These are phyloP conservation scores for Yponomeuta evonymella DNA, from an alignment of 2,888 invertebrate species.

Conservation along the genomic window DNA sequence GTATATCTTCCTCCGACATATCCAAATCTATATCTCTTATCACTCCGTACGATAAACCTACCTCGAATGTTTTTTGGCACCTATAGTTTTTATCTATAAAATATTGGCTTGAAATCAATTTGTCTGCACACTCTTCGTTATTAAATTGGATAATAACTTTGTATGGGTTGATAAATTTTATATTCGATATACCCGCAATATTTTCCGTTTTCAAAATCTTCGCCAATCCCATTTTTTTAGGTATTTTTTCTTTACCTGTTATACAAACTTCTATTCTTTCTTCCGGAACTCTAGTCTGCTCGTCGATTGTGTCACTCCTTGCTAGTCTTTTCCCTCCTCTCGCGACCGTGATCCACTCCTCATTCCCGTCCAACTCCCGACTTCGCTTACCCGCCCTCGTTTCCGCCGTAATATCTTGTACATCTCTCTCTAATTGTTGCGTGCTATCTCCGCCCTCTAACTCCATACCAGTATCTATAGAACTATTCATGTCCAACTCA, in stretches of 20 bases:
- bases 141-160: constrained; percentile 2
- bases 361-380: background rate
- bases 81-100: background rate
- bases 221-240: constrained; percentile 15
- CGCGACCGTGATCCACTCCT: background rate
- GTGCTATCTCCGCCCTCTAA: background rate
- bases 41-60: background rate
- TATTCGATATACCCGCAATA: background rate
- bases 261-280: constrained; percentile 2
- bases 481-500: background rate
- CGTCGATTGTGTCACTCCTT: background rate
- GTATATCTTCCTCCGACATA: background rate
- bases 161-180: constrained; percentile 4
- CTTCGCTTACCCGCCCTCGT: background rate
- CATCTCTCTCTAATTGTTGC: background rate
- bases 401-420: background rate
- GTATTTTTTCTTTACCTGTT: constrained; percentile 6
- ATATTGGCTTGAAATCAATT: background rate
- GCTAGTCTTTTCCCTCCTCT: background rate
- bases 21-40: constrained; percentile 10
- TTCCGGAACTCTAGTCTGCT: background rate
- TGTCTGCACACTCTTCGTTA: background rate
- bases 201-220: background rate
- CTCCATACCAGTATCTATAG: background rate
- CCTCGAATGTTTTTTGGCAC: background rate